A percentile compares a stretch with the other conserved stretches of the same genome.
phyloP scores from a whole-genome alignment of 2,797 vertebrate genomes.

The Loris lydekkerianus region DNA sequence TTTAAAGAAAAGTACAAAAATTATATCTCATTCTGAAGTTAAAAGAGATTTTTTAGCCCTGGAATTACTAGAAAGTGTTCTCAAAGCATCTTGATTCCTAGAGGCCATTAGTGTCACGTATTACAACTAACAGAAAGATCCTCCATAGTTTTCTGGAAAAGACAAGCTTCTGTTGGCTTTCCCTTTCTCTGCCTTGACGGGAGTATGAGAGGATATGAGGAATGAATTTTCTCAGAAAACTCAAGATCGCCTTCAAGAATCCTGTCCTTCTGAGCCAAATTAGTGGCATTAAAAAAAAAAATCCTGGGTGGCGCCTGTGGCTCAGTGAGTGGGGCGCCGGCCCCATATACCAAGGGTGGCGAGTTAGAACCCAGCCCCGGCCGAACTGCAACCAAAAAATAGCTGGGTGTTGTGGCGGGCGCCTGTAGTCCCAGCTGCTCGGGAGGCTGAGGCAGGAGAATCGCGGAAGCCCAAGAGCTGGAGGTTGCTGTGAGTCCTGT shows the following conservation, averaged over 20 bases:
- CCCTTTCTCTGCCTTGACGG: neutral
- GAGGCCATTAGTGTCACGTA: constrained; percentile 62
- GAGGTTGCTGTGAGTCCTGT: too few relatives aligned
- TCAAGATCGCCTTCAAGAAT: too few relatives aligned
- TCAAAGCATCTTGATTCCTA: constrained; percentile 73
- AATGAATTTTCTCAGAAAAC: constrained; percentile 63
- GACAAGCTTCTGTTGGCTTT: neutral
- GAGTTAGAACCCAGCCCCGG: too few relatives aligned
- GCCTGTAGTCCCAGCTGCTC: too few relatives aligned
- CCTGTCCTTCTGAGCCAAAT: neutral
- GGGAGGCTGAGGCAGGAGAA: too few relatives aligned
- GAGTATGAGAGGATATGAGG: constrained; percentile 46
- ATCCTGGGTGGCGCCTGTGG: too few relatives aligned
- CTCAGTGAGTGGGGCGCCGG: too few relatives aligned
- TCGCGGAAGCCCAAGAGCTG: too few relatives aligned
- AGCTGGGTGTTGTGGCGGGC: too few relatives aligned
- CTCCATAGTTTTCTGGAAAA: neutral
- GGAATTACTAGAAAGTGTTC: constrained; percentile 34
- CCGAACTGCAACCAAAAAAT: too few relatives aligned
- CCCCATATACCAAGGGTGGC: too few relatives aligned
- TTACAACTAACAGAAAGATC: constrained; percentile 59
- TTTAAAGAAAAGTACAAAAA: neutral
- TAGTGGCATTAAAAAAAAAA: too few relatives aligned
- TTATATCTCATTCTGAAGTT: neutral
- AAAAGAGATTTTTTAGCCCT: neutral